These are phyloP conservation scores for Macroteleia sp. DNA, from an alignment of 2,888 invertebrate species.

Conservation along the genomic window DNA sequence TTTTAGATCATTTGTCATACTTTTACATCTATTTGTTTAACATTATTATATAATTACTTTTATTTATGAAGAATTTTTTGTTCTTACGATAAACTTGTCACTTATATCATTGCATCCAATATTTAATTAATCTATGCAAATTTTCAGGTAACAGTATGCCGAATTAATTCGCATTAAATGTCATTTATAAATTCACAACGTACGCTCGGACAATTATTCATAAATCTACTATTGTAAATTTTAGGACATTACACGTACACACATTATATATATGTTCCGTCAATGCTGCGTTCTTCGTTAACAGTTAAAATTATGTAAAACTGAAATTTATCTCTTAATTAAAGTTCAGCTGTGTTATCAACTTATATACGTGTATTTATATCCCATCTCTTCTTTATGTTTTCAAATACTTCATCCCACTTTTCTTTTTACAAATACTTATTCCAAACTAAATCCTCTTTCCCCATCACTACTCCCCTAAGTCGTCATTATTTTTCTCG, in stretches of 20 bases:
- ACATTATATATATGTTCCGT: conserved; percentile 42
- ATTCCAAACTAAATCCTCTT: conserved; percentile 20
- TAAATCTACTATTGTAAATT: conserved; percentile 29
- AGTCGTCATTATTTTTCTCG: conserved; percentile 49
- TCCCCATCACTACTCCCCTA: conserved; percentile 11
- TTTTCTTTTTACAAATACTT: conserved; percentile 7
- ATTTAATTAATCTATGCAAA: conserved; percentile 51
- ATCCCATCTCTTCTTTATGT: background rate
- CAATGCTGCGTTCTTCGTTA: conserved; percentile 23
- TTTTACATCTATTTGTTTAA: conserved; percentile 26
- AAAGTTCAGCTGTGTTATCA: conserved; percentile 30
- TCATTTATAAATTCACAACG: conserved; percentile 52
- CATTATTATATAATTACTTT: conserved; percentile 47
- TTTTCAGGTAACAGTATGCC: conserved; percentile 59
- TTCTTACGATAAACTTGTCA: conserved; percentile 33
- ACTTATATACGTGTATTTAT: conserved; percentile 22
- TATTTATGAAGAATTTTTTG: conserved; percentile 33
- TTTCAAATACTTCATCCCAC: conserved; percentile 3
- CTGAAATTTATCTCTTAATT: conserved; percentile 28
- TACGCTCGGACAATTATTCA: conserved; percentile 44
- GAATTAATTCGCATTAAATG: conserved; percentile 57
- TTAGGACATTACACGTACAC: conserved; percentile 36
- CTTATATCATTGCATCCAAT: conserved; percentile 31
- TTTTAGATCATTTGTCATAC: no score
- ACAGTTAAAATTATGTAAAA: conserved; percentile 19